Evolutionary conservation across 2,113 vertebrate genomes (phyloP), one percentile per base, ranked within the genome.

Genomic region (Phaetusa simplex): DNA sequence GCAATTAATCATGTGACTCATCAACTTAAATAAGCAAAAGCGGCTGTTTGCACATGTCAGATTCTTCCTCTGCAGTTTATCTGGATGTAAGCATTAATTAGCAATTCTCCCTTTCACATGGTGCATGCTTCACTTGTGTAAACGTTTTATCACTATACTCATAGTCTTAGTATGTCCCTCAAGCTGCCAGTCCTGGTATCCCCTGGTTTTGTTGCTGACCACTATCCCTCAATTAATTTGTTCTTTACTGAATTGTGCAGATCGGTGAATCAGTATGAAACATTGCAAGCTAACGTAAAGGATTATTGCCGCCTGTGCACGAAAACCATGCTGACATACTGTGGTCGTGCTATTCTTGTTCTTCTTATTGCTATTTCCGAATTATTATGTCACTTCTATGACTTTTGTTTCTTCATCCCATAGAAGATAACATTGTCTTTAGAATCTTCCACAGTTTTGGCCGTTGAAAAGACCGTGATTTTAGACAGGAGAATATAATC

Each of bases 11-110:
- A 45, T 7, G 64, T 95, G 91, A 95, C 53, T 94, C 87, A 82
- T 59, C 11, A 17, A n/a, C 71, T 90, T 92, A 82, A 96, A 92
- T 88, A 95, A 91, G 87, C 91, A 90, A 34, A 85, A 95, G 82
- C 32, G 62, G 55, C 78, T 95, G 73, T 95, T 95, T 91, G 84
- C 88, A 92, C 81, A 81, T 49, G 80, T 95, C 81, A 80, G 34
- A 52, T 77, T 89, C 73, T 85, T 95, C 70, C 84, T 95, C 76
- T 90, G 65, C 69, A 49, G 4, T 77, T 89, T 89, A 58, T 72
- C 84, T 93, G 91, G n/a, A 90, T 69, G 50, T 78, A 80, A 67
- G 91, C n/a, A 7, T 86, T 93, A 84, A 87, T 95, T 61, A 91
- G 58, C 59, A 85, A 66, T 55, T 94, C 50, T 82, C n/a, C 53